Conservation (phyloP, 2,797 vertebrate species). For the Novumbra hubbsi region DNA sequence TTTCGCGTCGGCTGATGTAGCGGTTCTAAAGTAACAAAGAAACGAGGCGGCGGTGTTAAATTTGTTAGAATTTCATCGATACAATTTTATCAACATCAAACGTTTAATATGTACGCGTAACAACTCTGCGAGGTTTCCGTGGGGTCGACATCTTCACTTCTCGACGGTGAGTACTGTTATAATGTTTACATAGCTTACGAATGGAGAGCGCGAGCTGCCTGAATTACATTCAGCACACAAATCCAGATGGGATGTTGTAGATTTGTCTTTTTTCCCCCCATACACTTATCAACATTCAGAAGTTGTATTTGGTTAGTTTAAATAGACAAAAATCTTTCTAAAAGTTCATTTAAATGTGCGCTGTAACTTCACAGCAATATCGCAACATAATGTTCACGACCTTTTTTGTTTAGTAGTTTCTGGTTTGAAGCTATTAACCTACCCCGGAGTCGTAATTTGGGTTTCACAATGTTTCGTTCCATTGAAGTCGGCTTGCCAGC, state of each 20-base stretch:
- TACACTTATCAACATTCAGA: neutral
- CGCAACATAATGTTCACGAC: neutral
- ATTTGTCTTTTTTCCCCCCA: neutral
- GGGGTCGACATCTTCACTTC: conserved; percentile 22
- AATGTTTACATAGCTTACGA: conserved; percentile 3
- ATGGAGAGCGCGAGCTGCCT: neutral
- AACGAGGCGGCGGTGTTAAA: conserved; percentile 4
- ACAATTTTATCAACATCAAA: neutral
- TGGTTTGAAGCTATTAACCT: neutral
- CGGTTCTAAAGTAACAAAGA: conserved; percentile 64
- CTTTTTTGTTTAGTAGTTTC: neutral
- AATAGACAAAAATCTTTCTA: neutral
- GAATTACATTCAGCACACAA: neutral
- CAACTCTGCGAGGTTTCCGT: neutral
- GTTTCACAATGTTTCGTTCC: neutral
- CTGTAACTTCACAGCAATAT: neutral
- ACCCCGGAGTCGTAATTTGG: neutral
- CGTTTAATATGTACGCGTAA: neutral
- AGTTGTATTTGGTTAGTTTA: neutral
- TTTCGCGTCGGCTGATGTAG: conserved; percentile 18
- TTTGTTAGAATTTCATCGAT: neutral
- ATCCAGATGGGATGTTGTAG: neutral
- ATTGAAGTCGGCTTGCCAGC: neutral
- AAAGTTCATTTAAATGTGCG: neutral
- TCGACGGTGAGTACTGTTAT: conserved; percentile 55